These are phyloP conservation scores for Teleogryllus oceanicus DNA, from an alignment of 2,888 invertebrate genomes.

Conservation along the genomic window DNA sequence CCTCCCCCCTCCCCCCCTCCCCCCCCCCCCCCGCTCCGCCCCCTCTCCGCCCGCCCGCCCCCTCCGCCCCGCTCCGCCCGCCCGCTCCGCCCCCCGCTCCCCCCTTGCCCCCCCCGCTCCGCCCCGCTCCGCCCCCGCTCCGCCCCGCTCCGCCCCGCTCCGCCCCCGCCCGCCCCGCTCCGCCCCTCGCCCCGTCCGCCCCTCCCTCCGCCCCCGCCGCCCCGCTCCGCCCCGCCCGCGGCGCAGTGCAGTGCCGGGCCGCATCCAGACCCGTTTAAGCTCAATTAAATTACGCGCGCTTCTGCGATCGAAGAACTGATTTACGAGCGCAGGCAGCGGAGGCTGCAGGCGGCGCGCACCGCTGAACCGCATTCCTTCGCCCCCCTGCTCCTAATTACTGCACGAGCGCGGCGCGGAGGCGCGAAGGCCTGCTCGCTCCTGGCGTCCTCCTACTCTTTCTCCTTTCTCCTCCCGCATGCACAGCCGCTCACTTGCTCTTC, in stretches of 20 bases:
- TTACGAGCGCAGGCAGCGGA: neutral
- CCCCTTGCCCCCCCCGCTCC: too few relatives aligned
- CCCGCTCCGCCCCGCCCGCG: neutral
- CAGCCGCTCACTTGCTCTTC: neutral
- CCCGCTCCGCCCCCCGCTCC: too few relatives aligned
- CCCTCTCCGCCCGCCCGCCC: too few relatives aligned
- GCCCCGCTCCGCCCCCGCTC: too few relatives aligned
- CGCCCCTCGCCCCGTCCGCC: too few relatives aligned
- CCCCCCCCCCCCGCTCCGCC: too few relatives aligned
- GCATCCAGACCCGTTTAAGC: neutral
- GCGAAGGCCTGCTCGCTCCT: neutral
- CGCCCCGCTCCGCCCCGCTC: too few relatives aligned
- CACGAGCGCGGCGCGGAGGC: conserved; percentile 1
- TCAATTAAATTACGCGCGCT: conserved; percentile 6
- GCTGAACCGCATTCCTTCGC: neutral
- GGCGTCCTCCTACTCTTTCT: neutral
- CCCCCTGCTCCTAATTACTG: neutral
- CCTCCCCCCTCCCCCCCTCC: too few relatives aligned
- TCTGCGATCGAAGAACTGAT: conserved; percentile 18
- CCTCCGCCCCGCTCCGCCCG: too few relatives aligned
- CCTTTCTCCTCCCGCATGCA: neutral
- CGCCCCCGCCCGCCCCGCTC: too few relatives aligned
- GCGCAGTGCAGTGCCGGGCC: neutral
- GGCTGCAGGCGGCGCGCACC: neutral
- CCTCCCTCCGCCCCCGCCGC: too few relatives aligned